Conservation (phyloP, 2,113 vertebrate species). For the Rhea pennata region DNA sequence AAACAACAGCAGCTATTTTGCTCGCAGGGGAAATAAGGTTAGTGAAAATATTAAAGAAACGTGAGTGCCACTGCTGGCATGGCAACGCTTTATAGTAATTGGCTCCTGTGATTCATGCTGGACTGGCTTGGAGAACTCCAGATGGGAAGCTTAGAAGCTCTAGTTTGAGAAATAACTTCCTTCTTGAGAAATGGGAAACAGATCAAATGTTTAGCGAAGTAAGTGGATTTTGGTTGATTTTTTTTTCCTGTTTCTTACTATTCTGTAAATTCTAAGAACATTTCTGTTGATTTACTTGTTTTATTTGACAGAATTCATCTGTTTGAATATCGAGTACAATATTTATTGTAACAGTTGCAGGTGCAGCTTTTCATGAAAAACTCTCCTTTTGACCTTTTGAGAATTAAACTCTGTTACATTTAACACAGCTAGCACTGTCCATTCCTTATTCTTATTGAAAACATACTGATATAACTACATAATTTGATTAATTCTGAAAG, state of each 20-base stretch:
- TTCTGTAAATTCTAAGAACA: conserved; percentile 11
- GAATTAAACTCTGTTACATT: background rate
- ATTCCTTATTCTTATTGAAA: background rate
- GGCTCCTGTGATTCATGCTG: conserved; percentile 62
- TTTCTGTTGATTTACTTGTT: background rate
- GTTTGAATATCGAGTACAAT: background rate
- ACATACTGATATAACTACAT: background rate
- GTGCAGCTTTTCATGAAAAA: background rate
- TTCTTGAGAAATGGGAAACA: conserved; percentile 55
- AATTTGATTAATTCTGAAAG: conserved; percentile 5
- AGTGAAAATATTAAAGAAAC: conserved; percentile 76
- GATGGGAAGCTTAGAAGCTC: conserved; percentile 62
- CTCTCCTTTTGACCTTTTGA: background rate
- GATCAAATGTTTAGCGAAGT: conserved; percentile 30
- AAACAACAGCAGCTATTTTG: conserved; percentile 70
- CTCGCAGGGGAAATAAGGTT: conserved; percentile 72
- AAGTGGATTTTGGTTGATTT: conserved; percentile 8
- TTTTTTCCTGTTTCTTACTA: background rate
- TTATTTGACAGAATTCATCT: conserved; percentile 1
- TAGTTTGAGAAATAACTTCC: conserved; percentile 43
- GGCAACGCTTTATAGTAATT: conserved; percentile 67
- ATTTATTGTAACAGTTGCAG: background rate
- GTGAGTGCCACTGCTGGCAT: conserved; percentile 60
- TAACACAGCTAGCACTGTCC: background rate
- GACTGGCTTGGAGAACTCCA: conserved; percentile 55